Evolutionary conservation across 2,888 invertebrate genomes (phyloP), one percentile per base, ranked within the genome.

Genomic region (Drosophila suboccidentalis): DNA sequence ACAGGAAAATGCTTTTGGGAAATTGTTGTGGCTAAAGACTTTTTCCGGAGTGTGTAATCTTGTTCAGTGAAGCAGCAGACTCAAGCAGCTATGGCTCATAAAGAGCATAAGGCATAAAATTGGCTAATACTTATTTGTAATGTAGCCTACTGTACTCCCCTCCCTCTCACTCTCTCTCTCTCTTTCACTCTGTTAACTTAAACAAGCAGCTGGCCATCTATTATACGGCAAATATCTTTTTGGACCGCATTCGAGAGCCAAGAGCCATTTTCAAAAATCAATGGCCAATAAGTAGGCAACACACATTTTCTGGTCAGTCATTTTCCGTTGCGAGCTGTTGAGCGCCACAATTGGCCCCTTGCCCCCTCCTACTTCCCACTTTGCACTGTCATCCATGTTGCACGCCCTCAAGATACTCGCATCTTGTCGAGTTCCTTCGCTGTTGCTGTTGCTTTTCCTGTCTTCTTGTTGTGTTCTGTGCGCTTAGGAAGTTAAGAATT

Each of bases 81-180:
- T 34, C 58, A 66, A 38, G 43, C 62, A 64, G 67, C 53, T 46
- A 53, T 46, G 57, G 58, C 70, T 76, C 88, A 79, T 85, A 85
- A 84, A 86, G 87, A 82, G 88, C 84, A 88, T 88, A 86, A 86
- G 73, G 86, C 88, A 88, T 88, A 72, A 84, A 84, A 84, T 84
- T 84, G 84, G 84, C 88, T 85, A 77, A 85, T 87, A 84, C 81
- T 69, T 61, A 73, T 77, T 72, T 62, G 78, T 29, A 36, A 61
- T 43, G 39, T 50, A 22, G 5, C 47, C 34, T 13, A 17, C 39
- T 36, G 3, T 19, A 10, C 32, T 6, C 22, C 17, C 10, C 9
- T n/a, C 3, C 13, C 3, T 4, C 0, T 5, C 13, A 34, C 15
- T 8, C 10, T 44, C 15, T 1, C 41, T 41, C 19, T 34, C 51